A percentile compares a stretch with the other conserved stretches of the same genome.
phyloP scores from a whole-genome alignment of 2,113 vertebrate species.

The Dipodomys merriami region DNA sequence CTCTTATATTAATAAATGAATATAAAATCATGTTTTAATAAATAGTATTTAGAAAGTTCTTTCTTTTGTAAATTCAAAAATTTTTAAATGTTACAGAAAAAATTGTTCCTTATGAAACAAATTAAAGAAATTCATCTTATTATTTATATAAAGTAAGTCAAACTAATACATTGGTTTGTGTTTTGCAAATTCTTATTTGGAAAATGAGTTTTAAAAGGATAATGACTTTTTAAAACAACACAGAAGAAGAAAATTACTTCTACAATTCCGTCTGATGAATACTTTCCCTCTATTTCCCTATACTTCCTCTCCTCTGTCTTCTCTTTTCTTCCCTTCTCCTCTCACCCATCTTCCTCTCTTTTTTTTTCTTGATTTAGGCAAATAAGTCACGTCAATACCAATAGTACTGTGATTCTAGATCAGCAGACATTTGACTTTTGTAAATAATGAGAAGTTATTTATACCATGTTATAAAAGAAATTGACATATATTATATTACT shows the following conservation, averaged over 20 bases:
- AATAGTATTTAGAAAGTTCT: no score
- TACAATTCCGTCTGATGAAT: not conserved
- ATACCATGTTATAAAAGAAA: no score
- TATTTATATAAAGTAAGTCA: no score
- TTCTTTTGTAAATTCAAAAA: no score
- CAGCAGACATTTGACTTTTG: not conserved
- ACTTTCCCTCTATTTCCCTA: no score
- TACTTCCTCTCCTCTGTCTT: no score
- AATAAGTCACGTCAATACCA: not conserved
- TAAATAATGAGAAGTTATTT: not conserved
- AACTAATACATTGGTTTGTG: not conserved
- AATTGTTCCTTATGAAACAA: no score
- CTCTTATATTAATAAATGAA: not conserved
- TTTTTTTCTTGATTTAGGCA: no score
- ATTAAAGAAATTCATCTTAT: no score
- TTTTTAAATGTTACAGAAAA: no score
- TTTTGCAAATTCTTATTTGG: not conserved
- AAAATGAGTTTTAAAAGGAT: not conserved
- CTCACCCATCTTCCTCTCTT: no score
- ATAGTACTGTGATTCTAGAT: not conserved
- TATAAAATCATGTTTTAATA: not conserved
- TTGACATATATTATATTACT: not conserved
- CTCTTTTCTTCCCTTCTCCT: not conserved
- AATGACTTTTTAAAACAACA: not conserved
- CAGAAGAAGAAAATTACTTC: not conserved